These are phyloP conservation scores for Rhinoptilus africanus DNA, from an alignment of 2,113 vertebrate genomes.

Conservation along the genomic window DNA sequence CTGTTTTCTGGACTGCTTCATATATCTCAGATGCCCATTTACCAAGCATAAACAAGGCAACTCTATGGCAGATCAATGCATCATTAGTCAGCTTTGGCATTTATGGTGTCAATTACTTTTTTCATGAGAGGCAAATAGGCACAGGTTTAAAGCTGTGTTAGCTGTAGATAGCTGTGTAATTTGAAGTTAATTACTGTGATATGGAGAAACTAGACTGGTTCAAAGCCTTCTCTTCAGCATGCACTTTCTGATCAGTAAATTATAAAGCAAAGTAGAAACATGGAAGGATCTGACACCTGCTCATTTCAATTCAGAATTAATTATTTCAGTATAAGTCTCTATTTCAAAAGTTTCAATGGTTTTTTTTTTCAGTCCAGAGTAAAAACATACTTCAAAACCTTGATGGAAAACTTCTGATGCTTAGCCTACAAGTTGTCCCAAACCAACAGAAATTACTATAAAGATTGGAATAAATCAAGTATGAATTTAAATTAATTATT, in stretches of 20 bases:
- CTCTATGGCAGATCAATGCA: neutral
- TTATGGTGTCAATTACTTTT: neutral
- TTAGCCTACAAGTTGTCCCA: neutral
- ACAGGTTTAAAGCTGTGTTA: neutral
- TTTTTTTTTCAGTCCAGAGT: neutral
- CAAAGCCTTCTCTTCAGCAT: neutral
- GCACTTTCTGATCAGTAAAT: neutral
- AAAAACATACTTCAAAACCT: neutral
- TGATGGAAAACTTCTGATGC: neutral
- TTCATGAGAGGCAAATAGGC: neutral
- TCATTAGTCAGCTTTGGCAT: neutral
- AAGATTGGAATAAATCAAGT: neutral
- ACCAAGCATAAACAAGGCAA: neutral
- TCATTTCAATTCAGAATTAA: neutral
- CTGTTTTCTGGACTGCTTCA: neutral
- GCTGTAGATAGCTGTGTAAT: neutral
- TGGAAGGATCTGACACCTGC: neutral
- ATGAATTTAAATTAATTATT: neutral
- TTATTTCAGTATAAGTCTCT: neutral
- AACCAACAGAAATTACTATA: neutral
- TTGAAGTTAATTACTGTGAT: neutral
- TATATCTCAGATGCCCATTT: neutral
- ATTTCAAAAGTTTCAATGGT: neutral
- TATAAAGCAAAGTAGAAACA: neutral
- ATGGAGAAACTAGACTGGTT: neutral